Evolutionary conservation across 2,113 vertebrate species (phyloP).

Genomic region (Upupa epops): DNA sequence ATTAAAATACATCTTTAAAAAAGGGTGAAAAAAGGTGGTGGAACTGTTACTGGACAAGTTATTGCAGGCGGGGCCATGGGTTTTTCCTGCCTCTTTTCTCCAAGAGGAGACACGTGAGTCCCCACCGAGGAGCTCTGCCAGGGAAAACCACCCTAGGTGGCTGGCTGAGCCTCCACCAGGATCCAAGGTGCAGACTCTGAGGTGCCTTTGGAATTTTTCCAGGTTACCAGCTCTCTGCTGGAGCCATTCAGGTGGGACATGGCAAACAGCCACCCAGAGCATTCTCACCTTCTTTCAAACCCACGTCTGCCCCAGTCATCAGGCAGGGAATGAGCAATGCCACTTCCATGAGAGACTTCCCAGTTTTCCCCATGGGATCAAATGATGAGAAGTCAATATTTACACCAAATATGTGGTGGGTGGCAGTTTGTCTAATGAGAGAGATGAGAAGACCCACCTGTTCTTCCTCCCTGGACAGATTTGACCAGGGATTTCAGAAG

Average conservation of each 20-base stretch:
- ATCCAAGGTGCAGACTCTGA: accelerated
- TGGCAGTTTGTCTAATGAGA: accelerated
- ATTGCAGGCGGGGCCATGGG: background rate
- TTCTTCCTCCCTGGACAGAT: background rate
- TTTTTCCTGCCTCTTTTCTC: background rate
- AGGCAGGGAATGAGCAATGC: background rate
- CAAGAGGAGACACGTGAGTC: accelerated
- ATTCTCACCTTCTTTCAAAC: background rate
- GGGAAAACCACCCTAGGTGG: accelerated
- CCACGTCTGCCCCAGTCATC: too few relatives aligned
- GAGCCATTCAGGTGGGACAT: background rate
- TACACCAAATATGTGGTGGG: accelerated
- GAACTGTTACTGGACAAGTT: background rate
- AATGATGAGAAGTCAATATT: background rate
- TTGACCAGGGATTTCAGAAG: background rate
- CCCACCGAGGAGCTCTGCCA: accelerated
- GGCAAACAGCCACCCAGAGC: accelerated
- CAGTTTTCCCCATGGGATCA: accelerated
- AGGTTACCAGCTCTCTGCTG: background rate
- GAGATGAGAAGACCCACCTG: background rate
- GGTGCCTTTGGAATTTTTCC: background rate
- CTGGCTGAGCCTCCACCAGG: accelerated
- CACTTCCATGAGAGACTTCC: background rate
- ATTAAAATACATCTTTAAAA: too few relatives aligned
- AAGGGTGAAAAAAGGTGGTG: too few relatives aligned